phyloP scores from a whole-genome alignment of 2,797 vertebrate genomes.

The Aratinga solstitialis region DNA sequence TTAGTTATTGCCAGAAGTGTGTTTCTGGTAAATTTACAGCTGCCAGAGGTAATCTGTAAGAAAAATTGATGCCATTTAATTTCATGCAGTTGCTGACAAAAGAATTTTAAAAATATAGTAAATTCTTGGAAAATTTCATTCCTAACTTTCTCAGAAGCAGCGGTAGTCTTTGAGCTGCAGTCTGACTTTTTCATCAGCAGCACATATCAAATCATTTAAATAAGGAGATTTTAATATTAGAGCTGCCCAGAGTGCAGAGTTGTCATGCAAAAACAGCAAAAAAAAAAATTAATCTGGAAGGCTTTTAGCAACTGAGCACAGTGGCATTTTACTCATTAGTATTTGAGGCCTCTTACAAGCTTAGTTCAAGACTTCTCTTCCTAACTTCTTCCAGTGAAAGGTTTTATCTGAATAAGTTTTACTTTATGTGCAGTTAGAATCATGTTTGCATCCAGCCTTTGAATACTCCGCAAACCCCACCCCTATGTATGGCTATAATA shows the following conservation, averaged over 20 bases:
- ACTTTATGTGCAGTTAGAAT: background rate
- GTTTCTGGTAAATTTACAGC: constrained; percentile 2
- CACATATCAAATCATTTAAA: background rate
- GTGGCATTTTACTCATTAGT: background rate
- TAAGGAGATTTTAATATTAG: constrained; percentile 7
- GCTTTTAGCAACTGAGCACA: background rate
- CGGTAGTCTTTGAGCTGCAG: background rate
- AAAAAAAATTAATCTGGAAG: background rate
- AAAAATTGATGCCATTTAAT: constrained; percentile 14
- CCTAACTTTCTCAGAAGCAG: background rate
- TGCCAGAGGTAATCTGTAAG: constrained; percentile 24
- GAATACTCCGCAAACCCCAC: background rate
- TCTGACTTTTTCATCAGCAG: background rate
- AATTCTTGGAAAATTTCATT: background rate
- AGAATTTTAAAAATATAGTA: background rate
- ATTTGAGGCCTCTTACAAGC: background rate
- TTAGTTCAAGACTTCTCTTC: background rate
- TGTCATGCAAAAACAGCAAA: background rate
- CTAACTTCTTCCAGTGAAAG: background rate
- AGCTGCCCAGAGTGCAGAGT: background rate
- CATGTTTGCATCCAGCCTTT: background rate
- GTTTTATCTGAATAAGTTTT: background rate
- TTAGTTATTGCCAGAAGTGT: background rate
- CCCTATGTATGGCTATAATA: background rate
- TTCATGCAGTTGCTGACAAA: background rate